Base-by-base conservation (phyloP, 2,888 invertebrate species). In the Lamproptera curius region DNA sequence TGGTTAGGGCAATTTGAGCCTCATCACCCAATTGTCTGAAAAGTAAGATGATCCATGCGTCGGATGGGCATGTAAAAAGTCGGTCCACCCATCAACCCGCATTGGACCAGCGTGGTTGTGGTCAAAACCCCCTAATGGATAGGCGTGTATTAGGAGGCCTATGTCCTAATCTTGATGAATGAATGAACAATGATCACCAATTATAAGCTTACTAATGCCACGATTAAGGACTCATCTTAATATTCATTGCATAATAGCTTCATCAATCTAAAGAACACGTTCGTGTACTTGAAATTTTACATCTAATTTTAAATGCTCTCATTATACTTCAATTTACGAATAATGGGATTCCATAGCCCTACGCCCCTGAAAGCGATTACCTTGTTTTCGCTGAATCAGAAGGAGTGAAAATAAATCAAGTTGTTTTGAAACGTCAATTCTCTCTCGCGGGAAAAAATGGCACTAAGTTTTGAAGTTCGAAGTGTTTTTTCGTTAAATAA, bases 361-460 rank as follows among this genome's bases (percentile, higher is more conserved):
- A 14, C 11, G 6, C 34, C 36, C 16, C 16, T 8, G 10, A 20
- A 53, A 51, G 54, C 51, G 57, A 53, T 64, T 55, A 55, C 61
- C 63, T 53, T 57, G 60, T 65, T 57, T 66, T 58, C 59, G 68
- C 69, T 67, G 68, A 69, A 57, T 70, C 65, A 68, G 63, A 57
- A 58, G 52, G 61, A 65, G 61, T 62, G 55, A 54, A 53, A 54
- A 55, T 58, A 57, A 58, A 58, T 58, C 54, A 55, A 55, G 40
- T 54, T 58, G 55, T 58, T 58, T 56, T 54, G 51, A 53, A 56
- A 55, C 52, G 37, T 50, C 50, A 54, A 52, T 54, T 53, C n/a
- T 50, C 51, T 47, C 45, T 50, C 35, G 52, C 23, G 26, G 13
- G 49, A 50, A 51, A 50, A 44, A 16, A 39, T 38, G 41, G 43